Percentiles rank a stretch among this genome's conserved stretches.
phyloP scores from a whole-genome alignment of 2,113 vertebrate species.

The Butorides virescens region DNA sequence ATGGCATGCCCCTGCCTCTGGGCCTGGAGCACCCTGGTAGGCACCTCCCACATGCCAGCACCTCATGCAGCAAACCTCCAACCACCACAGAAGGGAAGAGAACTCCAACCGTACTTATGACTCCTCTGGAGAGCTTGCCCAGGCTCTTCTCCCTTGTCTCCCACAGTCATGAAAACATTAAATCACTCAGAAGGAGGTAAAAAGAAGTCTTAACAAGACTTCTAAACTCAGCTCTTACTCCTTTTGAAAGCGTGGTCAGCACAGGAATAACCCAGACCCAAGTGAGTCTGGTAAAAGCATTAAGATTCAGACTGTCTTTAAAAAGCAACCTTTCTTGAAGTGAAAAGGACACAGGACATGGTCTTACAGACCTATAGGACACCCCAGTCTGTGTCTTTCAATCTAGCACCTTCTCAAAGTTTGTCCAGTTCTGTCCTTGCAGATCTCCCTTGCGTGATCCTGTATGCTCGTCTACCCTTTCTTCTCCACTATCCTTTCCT shows the following conservation, averaged over 20 bases:
- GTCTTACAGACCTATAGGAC: neutral
- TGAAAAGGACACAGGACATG: neutral
- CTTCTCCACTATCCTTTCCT: neutral
- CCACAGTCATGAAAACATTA: neutral
- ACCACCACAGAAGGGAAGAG: neutral
- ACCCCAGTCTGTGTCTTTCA: neutral
- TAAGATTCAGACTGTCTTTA: neutral
- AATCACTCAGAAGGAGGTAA: neutral
- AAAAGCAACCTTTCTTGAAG: neutral
- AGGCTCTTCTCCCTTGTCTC: neutral
- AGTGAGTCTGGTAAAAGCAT: neutral
- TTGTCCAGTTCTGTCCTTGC: neutral
- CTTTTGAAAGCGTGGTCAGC: neutral
- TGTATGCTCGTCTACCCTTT: neutral
- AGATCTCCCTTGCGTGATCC: neutral
- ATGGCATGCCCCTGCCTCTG: neutral
- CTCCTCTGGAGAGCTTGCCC: neutral
- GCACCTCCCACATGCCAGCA: neutral
- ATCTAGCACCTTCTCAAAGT: neutral
- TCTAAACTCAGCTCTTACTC: neutral
- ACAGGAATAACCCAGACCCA: neutral
- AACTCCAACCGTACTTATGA: neutral
- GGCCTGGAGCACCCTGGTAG: neutral
- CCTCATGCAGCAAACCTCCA: neutral
- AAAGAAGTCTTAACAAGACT: neutral